Base-by-base conservation (phyloP, 2,113 vertebrate species). In the Alethe castanea region DNA sequence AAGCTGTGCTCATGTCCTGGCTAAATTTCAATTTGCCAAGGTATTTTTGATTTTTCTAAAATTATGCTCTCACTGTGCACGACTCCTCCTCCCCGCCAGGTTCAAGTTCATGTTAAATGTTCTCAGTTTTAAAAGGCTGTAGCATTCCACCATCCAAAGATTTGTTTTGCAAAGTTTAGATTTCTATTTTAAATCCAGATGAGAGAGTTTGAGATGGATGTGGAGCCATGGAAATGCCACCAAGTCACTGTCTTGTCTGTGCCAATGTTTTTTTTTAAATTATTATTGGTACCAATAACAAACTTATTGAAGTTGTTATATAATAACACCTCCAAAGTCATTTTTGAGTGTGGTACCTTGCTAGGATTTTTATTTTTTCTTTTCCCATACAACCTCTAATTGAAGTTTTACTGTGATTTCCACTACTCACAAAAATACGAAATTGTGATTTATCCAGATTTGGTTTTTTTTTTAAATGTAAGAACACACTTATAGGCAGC, bases 361-460 rank as follows among this genome's bases (percentile, higher is more conserved):
- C 13, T 12, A 73, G 12, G 7, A 14, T 8, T 76, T 29, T 22
- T 9, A 16, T 4, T n/a, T 25, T 20, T 25, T 26, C n/a, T 12
- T 4, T 12, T 12, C 5, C 6, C 5, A 2, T 35, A 8, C 2
- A 35, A 29, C 6, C 5, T 10, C 25, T 19, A 24, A 18, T 0
- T 47, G 79, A 76, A 56, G 12, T 47, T 19, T 19, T 15, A 44
- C 16, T 20, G n/a, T 12, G 56, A 57, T 54, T 76, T n/a, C 13
- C 24, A 7, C 62, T 42, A 9, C 48, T 76, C 35, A 14, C 3
- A 22, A 15, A 76, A 47, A 47, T 4, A 24, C 13, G 7, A 78
- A 84, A 29, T 25, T 6, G 3, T 23, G 10, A 70, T 78, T 77
- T 61, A 33, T 23, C 40, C 17, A 2, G 17, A 28, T 24, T 35